These are phyloP conservation scores for Chrysolina haemoptera DNA, from an alignment of 2,888 invertebrate species.

Conservation along the genomic window DNA sequence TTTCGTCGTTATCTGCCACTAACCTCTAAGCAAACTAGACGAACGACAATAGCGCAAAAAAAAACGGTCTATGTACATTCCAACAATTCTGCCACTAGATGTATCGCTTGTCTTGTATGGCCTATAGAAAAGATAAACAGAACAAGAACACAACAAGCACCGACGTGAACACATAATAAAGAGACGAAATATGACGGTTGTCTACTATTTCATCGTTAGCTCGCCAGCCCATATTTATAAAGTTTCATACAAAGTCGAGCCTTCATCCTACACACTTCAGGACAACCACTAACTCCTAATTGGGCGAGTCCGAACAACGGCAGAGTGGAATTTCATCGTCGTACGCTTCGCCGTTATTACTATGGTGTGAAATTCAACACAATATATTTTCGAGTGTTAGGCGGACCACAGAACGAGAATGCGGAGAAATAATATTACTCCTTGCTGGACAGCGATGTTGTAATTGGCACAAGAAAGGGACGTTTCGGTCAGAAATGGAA, in stretches of 20 bases:
- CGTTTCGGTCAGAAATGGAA: slow-evolving; percentile 24
- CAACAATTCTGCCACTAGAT: no score
- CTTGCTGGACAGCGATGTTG: slow-evolving; percentile 27
- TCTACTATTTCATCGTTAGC: slow-evolving; percentile 10
- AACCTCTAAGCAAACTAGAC: no score
- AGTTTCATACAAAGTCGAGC: slow-evolving; percentile 14
- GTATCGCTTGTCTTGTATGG: no score
- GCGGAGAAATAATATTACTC: slow-evolving; percentile 31
- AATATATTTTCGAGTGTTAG: slow-evolving; percentile 35
- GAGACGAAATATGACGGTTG: slow-evolving; percentile 1
- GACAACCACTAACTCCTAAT: slow-evolving; percentile 26
- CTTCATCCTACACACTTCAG: slow-evolving; percentile 13
- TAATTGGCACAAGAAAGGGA: slow-evolving; percentile 30
- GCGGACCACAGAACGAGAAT: slow-evolving; percentile 28
- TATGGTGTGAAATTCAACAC: slow-evolving; percentile 33
- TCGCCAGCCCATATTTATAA: slow-evolving; percentile 3
- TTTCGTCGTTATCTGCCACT: no score
- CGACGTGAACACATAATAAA: not conserved
- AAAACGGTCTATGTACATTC: no score
- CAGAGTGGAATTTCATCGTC: slow-evolving; percentile 31
- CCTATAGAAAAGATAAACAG: not conserved
- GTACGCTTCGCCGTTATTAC: slow-evolving; percentile 17
- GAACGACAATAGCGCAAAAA: no score
- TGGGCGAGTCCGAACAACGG: slow-evolving; percentile 26
- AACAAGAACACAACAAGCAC: not conserved